Conservation (phyloP, 2,888 invertebrate genomes). For the Zelleria hepariella region DNA sequence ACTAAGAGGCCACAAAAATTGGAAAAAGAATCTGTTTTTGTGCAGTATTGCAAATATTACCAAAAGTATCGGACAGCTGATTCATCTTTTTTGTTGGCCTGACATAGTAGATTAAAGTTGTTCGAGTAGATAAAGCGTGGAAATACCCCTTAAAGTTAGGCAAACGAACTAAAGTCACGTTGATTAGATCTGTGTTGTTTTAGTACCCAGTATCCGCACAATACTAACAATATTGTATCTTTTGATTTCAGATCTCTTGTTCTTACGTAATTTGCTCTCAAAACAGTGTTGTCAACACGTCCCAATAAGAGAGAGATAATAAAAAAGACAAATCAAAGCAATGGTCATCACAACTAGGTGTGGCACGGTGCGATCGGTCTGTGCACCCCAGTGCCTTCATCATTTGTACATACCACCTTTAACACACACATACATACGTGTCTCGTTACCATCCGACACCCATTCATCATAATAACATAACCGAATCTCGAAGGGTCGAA, state of each 20-base stretch:
- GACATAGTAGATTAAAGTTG: no score
- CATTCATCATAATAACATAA: not conserved
- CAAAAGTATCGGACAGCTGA: no score
- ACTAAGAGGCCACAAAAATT: no score
- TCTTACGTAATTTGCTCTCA: not conserved
- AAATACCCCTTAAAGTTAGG: no score
- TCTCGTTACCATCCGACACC: slow-evolving; percentile 8
- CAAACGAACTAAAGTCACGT: no score
- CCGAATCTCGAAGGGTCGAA: not conserved
- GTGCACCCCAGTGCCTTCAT: slow-evolving; percentile 34
- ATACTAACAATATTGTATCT: slow-evolving; percentile 1
- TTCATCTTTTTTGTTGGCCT: no score
- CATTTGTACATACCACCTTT: slow-evolving; percentile 18
- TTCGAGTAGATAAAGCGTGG: no score
- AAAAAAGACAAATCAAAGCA: slow-evolving; percentile 44
- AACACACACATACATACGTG: slow-evolving; percentile 15
- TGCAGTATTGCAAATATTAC: no score
- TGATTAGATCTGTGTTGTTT: not conserved
- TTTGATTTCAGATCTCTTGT: not conserved
- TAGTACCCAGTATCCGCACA: not conserved
- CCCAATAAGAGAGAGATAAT: slow-evolving; percentile 29
- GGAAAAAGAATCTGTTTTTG: no score
- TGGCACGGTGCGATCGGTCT: slow-evolving; percentile 55
- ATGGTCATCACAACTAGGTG: slow-evolving; percentile 67
- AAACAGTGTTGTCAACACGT: slow-evolving; percentile 12